Conservation (phyloP, 2,797 vertebrate genomes). For the Semaprochilodus insignis region DNA sequence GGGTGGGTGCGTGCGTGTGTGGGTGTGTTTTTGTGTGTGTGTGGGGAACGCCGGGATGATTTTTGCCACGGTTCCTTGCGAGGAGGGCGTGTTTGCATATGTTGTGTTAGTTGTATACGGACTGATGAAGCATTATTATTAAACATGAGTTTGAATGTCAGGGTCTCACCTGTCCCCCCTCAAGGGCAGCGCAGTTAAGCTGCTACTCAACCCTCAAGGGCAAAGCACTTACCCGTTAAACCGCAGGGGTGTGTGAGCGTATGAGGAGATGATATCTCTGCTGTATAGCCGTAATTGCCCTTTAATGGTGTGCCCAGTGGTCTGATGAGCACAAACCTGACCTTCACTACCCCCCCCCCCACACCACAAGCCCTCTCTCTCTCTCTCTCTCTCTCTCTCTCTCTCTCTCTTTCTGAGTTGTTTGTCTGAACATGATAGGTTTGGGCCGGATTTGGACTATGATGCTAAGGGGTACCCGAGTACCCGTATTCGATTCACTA, state of each 20-base stretch:
- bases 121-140: background rate
- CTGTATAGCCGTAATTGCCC: slow-evolving; percentile 70
- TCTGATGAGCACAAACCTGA: slow-evolving; percentile 13
- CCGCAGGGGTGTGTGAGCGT: slow-evolving; percentile 66
- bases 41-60: background rate
- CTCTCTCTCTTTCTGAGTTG: background rate
- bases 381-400: background rate
- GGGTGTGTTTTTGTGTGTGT: too few species aligned
- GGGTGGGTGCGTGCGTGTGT: background rate
- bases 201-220: slow-evolving; percentile 25
- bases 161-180: background rate
- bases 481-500: too few species aligned
- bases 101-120: background rate
- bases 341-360: background rate
- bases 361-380: background rate
- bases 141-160: background rate
- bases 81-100: background rate
- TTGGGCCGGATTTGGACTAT: too few species aligned
- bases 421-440: too few species aligned
- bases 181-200: background rate
- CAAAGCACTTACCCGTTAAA: slow-evolving; percentile 76
- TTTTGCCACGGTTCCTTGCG: background rate
- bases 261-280: slow-evolving; percentile 72
- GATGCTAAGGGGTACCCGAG: too few species aligned
- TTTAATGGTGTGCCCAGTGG: slow-evolving; percentile 68